These are phyloP conservation scores for Amblyteles armatorius DNA, from an alignment of 2,888 invertebrate species.

Conservation along the genomic window DNA sequence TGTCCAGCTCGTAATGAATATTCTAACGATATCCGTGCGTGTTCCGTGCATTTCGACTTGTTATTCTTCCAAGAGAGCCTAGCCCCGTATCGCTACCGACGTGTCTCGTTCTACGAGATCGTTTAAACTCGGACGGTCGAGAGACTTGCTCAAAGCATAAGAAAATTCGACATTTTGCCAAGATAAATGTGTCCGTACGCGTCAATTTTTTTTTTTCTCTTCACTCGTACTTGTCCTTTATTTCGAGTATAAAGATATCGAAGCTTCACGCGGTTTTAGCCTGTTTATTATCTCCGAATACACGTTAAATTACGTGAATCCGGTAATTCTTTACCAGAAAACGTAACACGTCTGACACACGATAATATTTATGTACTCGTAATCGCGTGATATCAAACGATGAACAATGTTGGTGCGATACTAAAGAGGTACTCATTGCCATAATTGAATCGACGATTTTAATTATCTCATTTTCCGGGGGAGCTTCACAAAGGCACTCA, in stretches of 20 bases:
- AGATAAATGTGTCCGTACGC: conserved; percentile 27
- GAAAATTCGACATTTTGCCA: conserved; percentile 33
- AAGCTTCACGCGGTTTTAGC: background rate
- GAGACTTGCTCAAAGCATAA: conserved; percentile 58
- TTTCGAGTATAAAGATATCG: conserved; percentile 2
- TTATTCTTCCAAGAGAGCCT: conserved; percentile 49
- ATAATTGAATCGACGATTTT: conserved; percentile 5
- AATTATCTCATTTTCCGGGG: conserved; percentile 5
- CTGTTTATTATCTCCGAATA: background rate
- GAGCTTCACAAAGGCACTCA: conserved; percentile 10
- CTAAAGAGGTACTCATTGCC: conserved; percentile 12
- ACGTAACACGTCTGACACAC: background rate
- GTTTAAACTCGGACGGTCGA: conserved; percentile 13
- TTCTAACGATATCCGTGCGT: conserved; percentile 51
- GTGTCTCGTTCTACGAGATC: conserved; percentile 27
- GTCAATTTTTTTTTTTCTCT: conserved; percentile 28
- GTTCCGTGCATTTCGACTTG: conserved; percentile 54
- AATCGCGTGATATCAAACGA: background rate
- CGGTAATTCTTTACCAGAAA: conserved; percentile 4
- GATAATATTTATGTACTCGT: background rate
- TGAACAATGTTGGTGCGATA: background rate
- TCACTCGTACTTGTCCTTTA: conserved; percentile 29
- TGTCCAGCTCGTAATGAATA: conserved; percentile 59
- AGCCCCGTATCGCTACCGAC: background rate
- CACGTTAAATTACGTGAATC: background rate